phyloP scores from a whole-genome alignment of 2,113 vertebrate genomes.

The Apus apus region DNA sequence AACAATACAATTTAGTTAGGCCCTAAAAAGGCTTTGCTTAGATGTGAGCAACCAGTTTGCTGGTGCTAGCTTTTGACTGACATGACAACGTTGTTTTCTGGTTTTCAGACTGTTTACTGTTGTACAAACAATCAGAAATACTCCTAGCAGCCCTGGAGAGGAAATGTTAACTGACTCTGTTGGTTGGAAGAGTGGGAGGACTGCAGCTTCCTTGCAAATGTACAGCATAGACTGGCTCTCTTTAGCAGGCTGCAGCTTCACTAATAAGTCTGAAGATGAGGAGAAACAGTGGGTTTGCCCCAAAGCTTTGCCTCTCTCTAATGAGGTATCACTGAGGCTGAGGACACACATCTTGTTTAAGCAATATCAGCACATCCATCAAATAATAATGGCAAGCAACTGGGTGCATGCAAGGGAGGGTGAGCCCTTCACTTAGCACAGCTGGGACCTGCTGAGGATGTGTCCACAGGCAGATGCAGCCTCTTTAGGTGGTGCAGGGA shows the following conservation, averaged over 20 bases:
- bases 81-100: not conserved
- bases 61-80: not conserved
- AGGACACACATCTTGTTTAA: not conserved
- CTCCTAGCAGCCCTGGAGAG: not conserved
- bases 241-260: not conserved
- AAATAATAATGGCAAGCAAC: rapidly evolving
- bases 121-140: not conserved
- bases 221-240: not conserved
- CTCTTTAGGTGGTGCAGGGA: not conserved
- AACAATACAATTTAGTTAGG: not conserved
- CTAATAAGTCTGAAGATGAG: not conserved
- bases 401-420: not conserved
- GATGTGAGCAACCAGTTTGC: not conserved
- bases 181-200: not conserved
- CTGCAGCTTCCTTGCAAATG: not conserved
- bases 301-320: not conserved
- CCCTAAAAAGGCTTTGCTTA: slow-evolving; percentile 14
- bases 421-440: not conserved
- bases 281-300: not conserved
- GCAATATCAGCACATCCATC: not conserved
- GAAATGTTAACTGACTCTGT: not conserved
- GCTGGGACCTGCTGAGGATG: not conserved
- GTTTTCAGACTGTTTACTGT: not conserved
- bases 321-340: not conserved
- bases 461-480: not conserved